Evolutionary conservation across 2,888 invertebrate genomes (phyloP).

Genomic region (Abscondita cerata): DNA sequence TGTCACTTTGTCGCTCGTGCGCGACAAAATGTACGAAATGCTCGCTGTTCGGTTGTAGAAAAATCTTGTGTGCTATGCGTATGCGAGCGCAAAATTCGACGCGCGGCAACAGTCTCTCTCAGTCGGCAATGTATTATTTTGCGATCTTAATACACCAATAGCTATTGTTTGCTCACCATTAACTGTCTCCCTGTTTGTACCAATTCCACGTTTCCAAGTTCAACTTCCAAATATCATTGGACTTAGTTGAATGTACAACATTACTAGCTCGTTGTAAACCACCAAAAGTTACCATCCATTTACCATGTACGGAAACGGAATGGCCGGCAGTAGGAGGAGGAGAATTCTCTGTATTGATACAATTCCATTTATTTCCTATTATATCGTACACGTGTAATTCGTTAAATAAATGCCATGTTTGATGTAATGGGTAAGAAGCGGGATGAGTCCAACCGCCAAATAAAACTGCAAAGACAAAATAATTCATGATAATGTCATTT

Average conservation of each 20-base stretch:
- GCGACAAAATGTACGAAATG: too few species aligned
- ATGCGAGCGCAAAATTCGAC: too few species aligned
- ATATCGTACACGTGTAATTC: conserved; percentile 91
- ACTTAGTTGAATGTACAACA: conserved; percentile 59
- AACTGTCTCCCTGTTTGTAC: conserved; percentile 74
- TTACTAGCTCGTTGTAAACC: conserved; percentile 55
- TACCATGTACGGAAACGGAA: conserved; percentile 84
- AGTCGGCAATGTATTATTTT: too few species aligned
- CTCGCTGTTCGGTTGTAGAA: too few species aligned
- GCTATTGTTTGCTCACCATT: conserved; percentile 15
- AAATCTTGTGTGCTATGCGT: too few species aligned
- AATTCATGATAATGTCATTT: not conserved
- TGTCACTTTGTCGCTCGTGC: too few species aligned
- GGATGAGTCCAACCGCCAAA: conserved; percentile 98
- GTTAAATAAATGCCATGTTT: conserved; percentile 87
- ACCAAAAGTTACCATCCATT: conserved; percentile 82
- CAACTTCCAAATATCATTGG: conserved; percentile 90
- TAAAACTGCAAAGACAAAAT: conserved; percentile 56
- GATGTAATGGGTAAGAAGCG: conserved; percentile 82
- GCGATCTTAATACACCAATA: too few species aligned
- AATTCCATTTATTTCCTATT: conserved; percentile 79
- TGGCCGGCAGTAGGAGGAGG: conserved; percentile 91
- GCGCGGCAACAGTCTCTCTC: too few species aligned
- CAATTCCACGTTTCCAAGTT: conserved; percentile 79
- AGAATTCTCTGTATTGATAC: conserved; percentile 66